Conservation (phyloP, 2,888 invertebrate genomes). For the Drosophila parthenogenetica region DNA sequence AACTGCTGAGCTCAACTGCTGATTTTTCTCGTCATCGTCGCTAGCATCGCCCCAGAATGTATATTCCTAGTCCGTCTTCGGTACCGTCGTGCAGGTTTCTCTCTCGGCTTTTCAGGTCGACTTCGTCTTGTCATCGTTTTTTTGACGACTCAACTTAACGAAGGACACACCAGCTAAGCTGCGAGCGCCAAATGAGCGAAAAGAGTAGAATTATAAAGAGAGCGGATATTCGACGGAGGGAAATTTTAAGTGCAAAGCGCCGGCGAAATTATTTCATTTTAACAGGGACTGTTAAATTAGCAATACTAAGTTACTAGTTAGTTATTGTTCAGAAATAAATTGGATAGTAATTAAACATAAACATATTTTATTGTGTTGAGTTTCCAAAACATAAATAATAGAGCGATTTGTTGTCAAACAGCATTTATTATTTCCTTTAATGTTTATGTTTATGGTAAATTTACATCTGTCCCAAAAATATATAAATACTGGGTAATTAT, state of each 20-base stretch:
- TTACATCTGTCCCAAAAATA: conserved; percentile 36
- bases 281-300: background rate
- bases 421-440: background rate
- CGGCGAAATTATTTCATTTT: background rate
- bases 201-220: background rate
- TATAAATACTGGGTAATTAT: conserved; percentile 48
- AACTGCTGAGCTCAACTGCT: conserved; percentile 82
- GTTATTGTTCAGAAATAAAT: too few species aligned
- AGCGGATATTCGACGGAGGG: background rate
- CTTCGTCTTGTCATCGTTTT: conserved; percentile 30
- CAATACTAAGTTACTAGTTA: background rate
- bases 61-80: conserved; percentile 30
- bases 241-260: background rate
- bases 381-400: too few species aligned
- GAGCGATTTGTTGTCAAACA: too few species aligned
- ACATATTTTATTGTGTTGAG: too few species aligned
- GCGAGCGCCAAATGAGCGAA: conserved; percentile 5
- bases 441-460: background rate
- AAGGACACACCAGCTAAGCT: conserved; percentile 31
- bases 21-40: conserved; percentile 78
- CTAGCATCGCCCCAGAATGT: conserved; percentile 75
- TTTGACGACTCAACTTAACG: conserved; percentile 54
- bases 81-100: background rate
- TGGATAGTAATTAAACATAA: too few species aligned
- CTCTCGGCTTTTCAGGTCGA: conserved; percentile 44